Base-by-base conservation (phyloP, 2,888 invertebrate genomes). In the Xestia ashworthii region DNA sequence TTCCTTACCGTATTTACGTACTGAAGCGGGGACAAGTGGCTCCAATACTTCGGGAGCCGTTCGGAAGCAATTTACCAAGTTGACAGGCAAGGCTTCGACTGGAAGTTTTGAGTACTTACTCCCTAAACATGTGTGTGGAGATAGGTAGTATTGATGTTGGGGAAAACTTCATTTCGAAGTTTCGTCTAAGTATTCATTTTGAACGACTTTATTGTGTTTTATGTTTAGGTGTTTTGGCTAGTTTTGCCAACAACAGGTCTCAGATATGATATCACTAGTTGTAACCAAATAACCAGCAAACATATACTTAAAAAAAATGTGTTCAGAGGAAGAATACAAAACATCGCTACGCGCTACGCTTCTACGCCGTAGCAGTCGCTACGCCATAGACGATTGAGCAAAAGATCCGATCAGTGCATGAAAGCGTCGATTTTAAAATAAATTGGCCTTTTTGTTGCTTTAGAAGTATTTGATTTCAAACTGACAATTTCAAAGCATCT, bases 41-140 rank as follows among this genome's bases (percentile, higher is more conserved):
- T 72, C 48, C 66, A 41, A 76, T 73, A 81, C 50, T 76, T 72
- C 65, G 25, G 64, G 38, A 58, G 22, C 32, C 22, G 84, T 67
- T 80, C 70, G 67, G 76, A 77, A 83, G 85, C 70, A 76, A 83
- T 85, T 83, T 81, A 67, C 81, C 71, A 81, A 83, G 73, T 85
- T 81, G 53, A n/a, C 58, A 71, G 55, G 44, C 62, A n/a, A 65
- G 19, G 50, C 69, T 84, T 62, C 66, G 12, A 6, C n/a, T 58
- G 1, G 3, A 70, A 81, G 72, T 84, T 83, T 67, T 55, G 14
- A 81, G 85, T 72, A 71, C 41, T 50, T 41, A 48, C 67, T 60
- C 3, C 1, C n/a, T 1, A 48, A 71, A 79, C 32, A 50, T 9
- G 22, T 53, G 22, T 48, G 46, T 64, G 50, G n/a, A 58, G 25